phyloP scores from a whole-genome alignment of 2,797 vertebrate genomes.

The Craterocephalus amniculus region DNA sequence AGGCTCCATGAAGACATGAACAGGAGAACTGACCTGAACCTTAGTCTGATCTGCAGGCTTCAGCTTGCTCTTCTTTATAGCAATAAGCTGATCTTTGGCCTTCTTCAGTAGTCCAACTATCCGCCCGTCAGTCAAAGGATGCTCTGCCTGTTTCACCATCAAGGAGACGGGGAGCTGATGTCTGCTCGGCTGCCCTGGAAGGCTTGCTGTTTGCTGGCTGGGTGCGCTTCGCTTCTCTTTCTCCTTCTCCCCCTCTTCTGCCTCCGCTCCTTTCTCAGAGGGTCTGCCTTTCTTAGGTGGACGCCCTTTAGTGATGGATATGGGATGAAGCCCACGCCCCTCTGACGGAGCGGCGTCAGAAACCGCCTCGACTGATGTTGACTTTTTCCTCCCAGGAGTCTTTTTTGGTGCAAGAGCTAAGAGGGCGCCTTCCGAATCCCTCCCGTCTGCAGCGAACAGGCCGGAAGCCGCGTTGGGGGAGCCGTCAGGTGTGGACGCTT shows the following conservation, averaged over 20 bases:
- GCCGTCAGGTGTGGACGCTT: slow-evolving; percentile 85
- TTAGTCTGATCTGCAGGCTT: slow-evolving; percentile 93
- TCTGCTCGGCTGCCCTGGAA: slow-evolving; percentile 81
- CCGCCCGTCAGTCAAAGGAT: slow-evolving; percentile 93
- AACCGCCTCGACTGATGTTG: slow-evolving; percentile 74
- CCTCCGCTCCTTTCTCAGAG: slow-evolving; percentile 83
- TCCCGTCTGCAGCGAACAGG: slow-evolving; percentile 85
- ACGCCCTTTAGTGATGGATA: slow-evolving; percentile 82
- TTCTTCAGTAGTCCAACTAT: slow-evolving; percentile 95
- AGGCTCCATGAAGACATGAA: slow-evolving; percentile 4
- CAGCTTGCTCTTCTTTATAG: slow-evolving; percentile 97
- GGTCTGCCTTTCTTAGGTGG: slow-evolving; percentile 88
- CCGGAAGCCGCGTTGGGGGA: slow-evolving; percentile 83
- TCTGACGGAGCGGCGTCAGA: slow-evolving; percentile 84
- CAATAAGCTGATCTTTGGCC: slow-evolving; percentile 96
- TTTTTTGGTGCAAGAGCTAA: slow-evolving; percentile 88
- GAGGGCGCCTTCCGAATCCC: slow-evolving; percentile 86
- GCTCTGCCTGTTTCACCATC: slow-evolving; percentile 90
- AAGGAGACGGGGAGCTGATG: slow-evolving; percentile 88
- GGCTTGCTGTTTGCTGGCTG: slow-evolving; percentile 66
- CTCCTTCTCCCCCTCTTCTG: slow-evolving; percentile 82
- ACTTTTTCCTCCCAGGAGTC: slow-evolving; percentile 88
- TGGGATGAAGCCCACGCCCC: slow-evolving; percentile 67
- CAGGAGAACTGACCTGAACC: slow-evolving; percentile 88
- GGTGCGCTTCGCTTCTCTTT: slow-evolving; percentile 77